Conservation (phyloP, 1,140 invertebrate species). For the Phthorimaea operculella region DNA sequence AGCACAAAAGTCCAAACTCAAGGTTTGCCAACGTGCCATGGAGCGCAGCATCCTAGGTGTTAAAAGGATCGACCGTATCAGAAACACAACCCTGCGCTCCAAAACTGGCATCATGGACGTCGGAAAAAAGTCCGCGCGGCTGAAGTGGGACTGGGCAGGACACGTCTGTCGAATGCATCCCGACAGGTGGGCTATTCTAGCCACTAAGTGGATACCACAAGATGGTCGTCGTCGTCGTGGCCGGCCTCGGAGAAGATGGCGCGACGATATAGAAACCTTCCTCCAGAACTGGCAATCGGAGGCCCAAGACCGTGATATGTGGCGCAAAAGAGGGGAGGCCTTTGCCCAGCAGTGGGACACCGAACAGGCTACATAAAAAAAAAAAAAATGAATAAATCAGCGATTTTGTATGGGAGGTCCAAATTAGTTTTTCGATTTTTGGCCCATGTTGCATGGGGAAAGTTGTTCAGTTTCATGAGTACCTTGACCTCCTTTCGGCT, state of each 20-base stretch:
- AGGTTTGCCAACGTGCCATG: conserved; percentile 4
- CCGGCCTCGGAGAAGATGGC: background rate
- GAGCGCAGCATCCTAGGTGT: too few species aligned
- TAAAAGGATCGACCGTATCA: too few species aligned
- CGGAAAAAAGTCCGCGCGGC: background rate
- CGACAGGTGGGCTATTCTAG: background rate
- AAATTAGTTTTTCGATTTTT: too few species aligned
- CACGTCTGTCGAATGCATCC: conserved; percentile 1
- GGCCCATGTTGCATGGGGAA: too few species aligned
- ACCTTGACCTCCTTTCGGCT: too few species aligned
- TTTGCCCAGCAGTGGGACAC: background rate
- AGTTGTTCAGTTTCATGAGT: too few species aligned
- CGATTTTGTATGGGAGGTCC: too few species aligned
- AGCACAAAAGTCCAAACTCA: conserved; percentile 1
- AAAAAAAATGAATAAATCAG: too few species aligned
- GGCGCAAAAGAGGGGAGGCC: background rate
- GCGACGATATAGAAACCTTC: background rate
- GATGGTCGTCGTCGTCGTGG: background rate
- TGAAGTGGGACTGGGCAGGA: conserved; percentile 3
- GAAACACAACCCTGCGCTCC: too few species aligned
- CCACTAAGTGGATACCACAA: background rate
- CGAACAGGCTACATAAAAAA: background rate
- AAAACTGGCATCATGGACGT: background rate
- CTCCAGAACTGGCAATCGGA: background rate
- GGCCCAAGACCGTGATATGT: background rate